phyloP scores from a whole-genome alignment of 2,113 vertebrate species.

The Cricetomys ansorgei region DNA sequence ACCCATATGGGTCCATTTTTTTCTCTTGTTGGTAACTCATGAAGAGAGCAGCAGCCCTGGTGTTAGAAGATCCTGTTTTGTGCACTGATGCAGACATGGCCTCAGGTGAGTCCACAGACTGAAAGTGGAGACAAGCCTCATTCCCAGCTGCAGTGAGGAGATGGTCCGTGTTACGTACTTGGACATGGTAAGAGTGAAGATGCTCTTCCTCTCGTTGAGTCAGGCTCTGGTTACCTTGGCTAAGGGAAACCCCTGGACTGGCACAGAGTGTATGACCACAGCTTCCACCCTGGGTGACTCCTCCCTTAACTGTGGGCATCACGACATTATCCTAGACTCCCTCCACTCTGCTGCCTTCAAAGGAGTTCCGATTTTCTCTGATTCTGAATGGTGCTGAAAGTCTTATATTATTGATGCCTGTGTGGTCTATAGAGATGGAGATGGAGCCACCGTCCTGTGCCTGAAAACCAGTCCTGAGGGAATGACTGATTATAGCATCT shows the following conservation, averaged over 20 bases:
- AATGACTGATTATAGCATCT: background rate
- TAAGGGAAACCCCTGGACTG: rapidly evolving
- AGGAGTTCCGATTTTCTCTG: background rate
- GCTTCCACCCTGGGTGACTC: background rate
- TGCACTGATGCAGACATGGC: rapidly evolving
- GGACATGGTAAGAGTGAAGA: no score
- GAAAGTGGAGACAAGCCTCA: background rate
- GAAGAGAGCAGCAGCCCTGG: background rate
- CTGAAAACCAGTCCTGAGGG: background rate
- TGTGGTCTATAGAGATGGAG: background rate
- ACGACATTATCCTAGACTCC: rapidly evolving
- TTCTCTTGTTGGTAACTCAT: background rate
- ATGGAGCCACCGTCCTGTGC: rapidly evolving
- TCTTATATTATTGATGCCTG: background rate
- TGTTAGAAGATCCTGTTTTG: background rate
- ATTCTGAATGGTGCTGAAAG: rapidly evolving
- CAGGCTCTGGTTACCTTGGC: background rate
- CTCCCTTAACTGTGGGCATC: background rate
- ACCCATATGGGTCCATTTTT: background rate
- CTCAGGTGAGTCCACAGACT: rapidly evolving
- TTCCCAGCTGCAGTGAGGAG: no score
- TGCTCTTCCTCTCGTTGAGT: background rate
- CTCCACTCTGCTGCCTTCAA: background rate
- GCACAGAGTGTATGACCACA: rapidly evolving
- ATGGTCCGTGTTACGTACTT: rapidly evolving